phyloP scores from a whole-genome alignment of 2,888 invertebrate genomes.

The Zygaena filipendulae region DNA sequence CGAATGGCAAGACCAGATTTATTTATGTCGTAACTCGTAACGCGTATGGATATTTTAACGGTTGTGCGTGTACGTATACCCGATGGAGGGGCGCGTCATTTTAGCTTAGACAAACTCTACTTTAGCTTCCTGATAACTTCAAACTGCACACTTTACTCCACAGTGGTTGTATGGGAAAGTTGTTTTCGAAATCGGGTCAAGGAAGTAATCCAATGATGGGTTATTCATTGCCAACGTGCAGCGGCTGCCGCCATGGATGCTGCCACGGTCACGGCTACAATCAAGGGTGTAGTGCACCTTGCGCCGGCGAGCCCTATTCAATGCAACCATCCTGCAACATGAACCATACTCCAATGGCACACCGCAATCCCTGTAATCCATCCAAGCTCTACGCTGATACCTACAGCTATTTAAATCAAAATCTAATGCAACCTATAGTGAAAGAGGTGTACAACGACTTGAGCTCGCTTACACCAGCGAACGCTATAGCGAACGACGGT shows the following conservation, averaged over 20 bases:
- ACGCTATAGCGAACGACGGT: slow-evolving; percentile 40
- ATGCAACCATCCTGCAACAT: slow-evolving; percentile 11
- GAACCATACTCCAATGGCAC: slow-evolving; percentile 11
- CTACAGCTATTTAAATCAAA: slow-evolving; percentile 41
- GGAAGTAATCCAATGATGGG: slow-evolving; percentile 15
- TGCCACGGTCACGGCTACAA: slow-evolving; percentile 26
- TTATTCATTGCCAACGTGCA: slow-evolving; percentile 21
- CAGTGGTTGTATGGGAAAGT: slow-evolving; percentile 58
- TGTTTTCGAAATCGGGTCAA: slow-evolving; percentile 33
- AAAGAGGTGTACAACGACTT: slow-evolving; percentile 53
- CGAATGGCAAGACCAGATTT: too few relatives aligned
- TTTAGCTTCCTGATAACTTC: too few relatives aligned
- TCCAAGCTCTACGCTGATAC: slow-evolving; percentile 45
- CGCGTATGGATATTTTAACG: too few relatives aligned
- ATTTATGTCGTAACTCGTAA: too few relatives aligned
- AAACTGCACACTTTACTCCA: too few relatives aligned
- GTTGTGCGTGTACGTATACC: too few relatives aligned
- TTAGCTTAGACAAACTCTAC: too few relatives aligned
- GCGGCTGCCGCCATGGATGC: slow-evolving; percentile 27
- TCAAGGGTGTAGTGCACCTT: slow-evolving; percentile 16
- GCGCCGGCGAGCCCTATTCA: slow-evolving; percentile 27
- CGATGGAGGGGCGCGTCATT: too few relatives aligned
- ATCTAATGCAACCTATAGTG: slow-evolving; percentile 49
- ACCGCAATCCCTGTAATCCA: slow-evolving; percentile 27
- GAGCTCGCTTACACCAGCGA: slow-evolving; percentile 36